Base-by-base conservation (phyloP, 2,888 invertebrate genomes). In the Melieria omissa region DNA sequence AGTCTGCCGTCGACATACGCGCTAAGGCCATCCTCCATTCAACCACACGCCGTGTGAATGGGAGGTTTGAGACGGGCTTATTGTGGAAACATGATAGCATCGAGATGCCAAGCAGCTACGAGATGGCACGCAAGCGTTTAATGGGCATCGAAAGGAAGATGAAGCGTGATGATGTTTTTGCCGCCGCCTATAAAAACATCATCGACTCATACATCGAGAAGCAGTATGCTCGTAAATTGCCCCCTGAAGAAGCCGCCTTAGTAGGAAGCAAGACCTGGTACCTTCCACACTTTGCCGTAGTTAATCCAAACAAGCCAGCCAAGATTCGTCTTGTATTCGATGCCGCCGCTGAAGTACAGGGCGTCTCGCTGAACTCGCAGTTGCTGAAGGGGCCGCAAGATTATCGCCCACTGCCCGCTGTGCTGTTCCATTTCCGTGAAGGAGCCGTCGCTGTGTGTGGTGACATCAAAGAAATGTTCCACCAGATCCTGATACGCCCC, bases 251-350 rank as follows among this genome's bases (percentile, higher is more conserved):
- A 54, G 66, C 52, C 7, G 62, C 62, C 44, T 52, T 46, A 12
- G 14, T 44, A 1, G 63, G 61, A 3, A 12, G 71, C 4, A 76
- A 54, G 60, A 77, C 69, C 3, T 80, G 79, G 80, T 80, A 78
- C 57, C 60, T 80, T 6, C 80, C 80, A 9, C 78, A 80, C 65
- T 80, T 73, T 46, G 72, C 66, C 4, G 75, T 64, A 46, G 76
- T 68, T 4, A 74, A 73, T 47, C 71, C 65, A 9, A 65, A 70
- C 7, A 74, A 74, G 61, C 75, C 74, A 64, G 60, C 29, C 3
- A 76, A 71, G 41, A 8, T 74, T 6, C 69, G 69, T 42, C 42
- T 76, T 41, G 74, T 76, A 6, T 76, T 74, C 54, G 74, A 74
- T 54, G 74, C 73, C 29, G 74, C 73, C 12, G 73, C 73, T 5